These are phyloP conservation scores for Zophobas atratus DNA, from an alignment of 1,140 invertebrate species.

Conservation along the genomic window DNA sequence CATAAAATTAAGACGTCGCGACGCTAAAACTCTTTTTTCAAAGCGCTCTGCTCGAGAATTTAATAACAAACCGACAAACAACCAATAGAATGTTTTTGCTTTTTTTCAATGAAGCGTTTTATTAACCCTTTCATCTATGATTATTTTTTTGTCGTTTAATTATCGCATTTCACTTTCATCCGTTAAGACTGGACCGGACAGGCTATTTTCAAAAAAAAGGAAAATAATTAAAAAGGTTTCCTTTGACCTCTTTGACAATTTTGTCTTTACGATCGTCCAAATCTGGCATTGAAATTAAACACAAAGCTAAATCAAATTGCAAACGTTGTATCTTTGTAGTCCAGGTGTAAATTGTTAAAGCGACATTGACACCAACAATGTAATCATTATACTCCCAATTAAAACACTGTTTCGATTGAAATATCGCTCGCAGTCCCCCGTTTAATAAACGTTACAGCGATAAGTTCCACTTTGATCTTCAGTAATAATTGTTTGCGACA, in stretches of 20 bases:
- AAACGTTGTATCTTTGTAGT: slow-evolving; percentile 35
- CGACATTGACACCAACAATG: slow-evolving; percentile 40
- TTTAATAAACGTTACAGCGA: slow-evolving; percentile 37
- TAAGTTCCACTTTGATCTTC: slow-evolving; percentile 38
- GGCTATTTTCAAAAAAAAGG: background rate
- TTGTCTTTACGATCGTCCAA: slow-evolving; percentile 9
- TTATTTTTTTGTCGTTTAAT: background rate
- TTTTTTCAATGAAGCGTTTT: slow-evolving; percentile 14
- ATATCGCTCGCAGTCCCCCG: slow-evolving; percentile 30
- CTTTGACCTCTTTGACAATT: slow-evolving; percentile 26
- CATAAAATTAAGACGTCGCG: slow-evolving; percentile 34
- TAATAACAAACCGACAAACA: background rate
- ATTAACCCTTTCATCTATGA: slow-evolving; percentile 26
- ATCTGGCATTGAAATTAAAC: slow-evolving; percentile 37
- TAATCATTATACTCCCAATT: slow-evolving; percentile 41
- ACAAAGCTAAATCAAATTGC: slow-evolving; percentile 40
- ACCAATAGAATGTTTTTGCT: background rate
- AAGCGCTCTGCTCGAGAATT: background rate
- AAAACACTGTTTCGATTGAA: slow-evolving; percentile 38
- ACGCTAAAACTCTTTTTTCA: slow-evolving; percentile 21
- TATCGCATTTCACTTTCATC: slow-evolving; percentile 21
- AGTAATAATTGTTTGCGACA: slow-evolving; percentile 32
- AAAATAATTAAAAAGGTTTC: slow-evolving; percentile 14
- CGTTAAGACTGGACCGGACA: slow-evolving; percentile 15
- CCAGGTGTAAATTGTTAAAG: slow-evolving; percentile 40